phyloP scores from a whole-genome alignment of 1,140 invertebrate species.

The Eriocheir sinensis region DNA sequence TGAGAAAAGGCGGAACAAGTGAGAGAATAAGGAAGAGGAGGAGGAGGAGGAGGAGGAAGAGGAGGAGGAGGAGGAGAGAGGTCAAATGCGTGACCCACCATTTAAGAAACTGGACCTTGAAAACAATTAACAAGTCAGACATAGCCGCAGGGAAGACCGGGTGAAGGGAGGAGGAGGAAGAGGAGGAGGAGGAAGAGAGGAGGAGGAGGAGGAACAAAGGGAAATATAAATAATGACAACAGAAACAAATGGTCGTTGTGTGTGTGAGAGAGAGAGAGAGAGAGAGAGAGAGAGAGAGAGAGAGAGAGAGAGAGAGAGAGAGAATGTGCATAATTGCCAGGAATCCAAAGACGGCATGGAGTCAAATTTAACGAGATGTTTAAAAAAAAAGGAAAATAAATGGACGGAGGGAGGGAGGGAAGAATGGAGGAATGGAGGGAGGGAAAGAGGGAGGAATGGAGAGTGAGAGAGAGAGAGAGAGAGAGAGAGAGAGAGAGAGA shows the following conservation, averaged over 20 bases:
- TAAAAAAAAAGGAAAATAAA: not conserved
- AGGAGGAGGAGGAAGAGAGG: not conserved
- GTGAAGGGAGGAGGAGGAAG: not conserved
- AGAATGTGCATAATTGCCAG: not conserved
- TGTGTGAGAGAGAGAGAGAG: slow-evolving; percentile 40
- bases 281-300: slow-evolving; percentile 58
- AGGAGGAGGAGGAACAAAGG: slow-evolving; percentile 29
- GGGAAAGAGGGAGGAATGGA: not conserved
- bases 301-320: slow-evolving; percentile 37
- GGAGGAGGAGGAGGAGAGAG: not conserved
- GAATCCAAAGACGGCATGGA: not conserved
- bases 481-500: not conserved
- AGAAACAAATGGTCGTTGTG: not conserved
- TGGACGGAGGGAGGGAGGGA: not conserved
- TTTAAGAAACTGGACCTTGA: slow-evolving; percentile 41
- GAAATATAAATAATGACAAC: slow-evolving; percentile 34
- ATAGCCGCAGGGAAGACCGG: not conserved
- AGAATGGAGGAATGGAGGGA: not conserved
- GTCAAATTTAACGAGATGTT: not conserved
- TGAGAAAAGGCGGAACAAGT: too few relatives aligned
- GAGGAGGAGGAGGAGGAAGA: too few relatives aligned
- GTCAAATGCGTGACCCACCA: not conserved
- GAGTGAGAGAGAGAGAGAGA: not conserved
- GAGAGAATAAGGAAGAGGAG: too few relatives aligned
- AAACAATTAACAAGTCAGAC: slow-evolving; percentile 47